Evolutionary conservation across 2,797 vertebrate genomes (phyloP).

Genomic region (Characodon lateralis): DNA sequence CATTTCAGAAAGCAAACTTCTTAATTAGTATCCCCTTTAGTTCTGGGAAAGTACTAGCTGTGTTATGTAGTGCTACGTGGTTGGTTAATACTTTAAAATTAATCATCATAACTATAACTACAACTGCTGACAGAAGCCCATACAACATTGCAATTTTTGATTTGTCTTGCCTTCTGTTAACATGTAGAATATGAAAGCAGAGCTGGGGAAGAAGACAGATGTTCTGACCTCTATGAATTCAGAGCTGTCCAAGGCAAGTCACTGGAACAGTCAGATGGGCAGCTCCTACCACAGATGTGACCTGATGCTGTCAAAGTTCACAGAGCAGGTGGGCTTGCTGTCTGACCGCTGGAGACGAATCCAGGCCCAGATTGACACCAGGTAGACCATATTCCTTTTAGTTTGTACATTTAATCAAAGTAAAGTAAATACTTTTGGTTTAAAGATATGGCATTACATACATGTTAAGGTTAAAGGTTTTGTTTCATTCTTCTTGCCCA

Average conservation of each 20-base stretch:
- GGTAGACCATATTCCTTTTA: conserved; percentile 70
- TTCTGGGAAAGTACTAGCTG: neutral
- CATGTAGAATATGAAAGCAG: conserved; percentile 85
- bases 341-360: conserved; percentile 92
- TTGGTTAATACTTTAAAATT: neutral
- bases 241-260: conserved; percentile 83
- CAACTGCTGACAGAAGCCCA: neutral
- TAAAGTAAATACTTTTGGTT: neutral
- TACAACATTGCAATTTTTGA: neutral
- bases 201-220: conserved; percentile 87
- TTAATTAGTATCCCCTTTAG: neutral
- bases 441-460: too few species aligned
- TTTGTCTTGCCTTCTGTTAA: neutral
- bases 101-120: neutral
- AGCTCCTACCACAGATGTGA: conserved; percentile 86
- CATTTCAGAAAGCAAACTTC: neutral
- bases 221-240: conserved; percentile 84
- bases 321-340: conserved; percentile 85
- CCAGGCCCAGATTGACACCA: conserved; percentile 89
- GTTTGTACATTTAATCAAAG: too few species aligned
- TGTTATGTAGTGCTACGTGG: neutral
- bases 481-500: conserved; percentile 52
- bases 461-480: neutral
- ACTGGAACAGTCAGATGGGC: conserved; percentile 85
- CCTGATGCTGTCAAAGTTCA: conserved; percentile 88